Evolutionary conservation across 2,113 vertebrate genomes (phyloP).

Genomic region (Ophiodon elongatus): DNA sequence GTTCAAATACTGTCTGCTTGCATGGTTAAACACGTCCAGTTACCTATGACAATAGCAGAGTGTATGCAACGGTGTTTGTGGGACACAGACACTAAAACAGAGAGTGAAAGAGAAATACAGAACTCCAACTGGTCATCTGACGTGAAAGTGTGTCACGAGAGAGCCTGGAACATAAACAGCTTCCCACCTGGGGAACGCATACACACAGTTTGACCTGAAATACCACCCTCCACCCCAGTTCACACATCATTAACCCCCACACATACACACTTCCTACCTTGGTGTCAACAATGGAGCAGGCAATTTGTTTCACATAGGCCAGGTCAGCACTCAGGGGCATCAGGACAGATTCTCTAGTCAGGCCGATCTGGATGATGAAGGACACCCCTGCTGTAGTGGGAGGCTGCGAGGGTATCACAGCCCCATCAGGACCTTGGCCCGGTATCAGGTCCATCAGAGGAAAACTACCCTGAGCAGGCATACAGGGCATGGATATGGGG

Average conservation of each 20-base stretch:
- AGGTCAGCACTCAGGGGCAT: constrained; percentile 87
- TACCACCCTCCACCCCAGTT: not conserved
- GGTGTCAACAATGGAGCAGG: constrained; percentile 93
- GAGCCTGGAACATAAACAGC: not conserved
- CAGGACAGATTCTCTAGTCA: constrained; percentile 90
- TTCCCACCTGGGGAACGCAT: constrained; percentile 1
- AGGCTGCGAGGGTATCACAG: constrained; percentile 47
- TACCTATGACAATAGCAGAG: not conserved
- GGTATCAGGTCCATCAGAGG: constrained; percentile 64
- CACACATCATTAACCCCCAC: constrained; percentile 29
- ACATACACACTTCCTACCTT: constrained; percentile 83
- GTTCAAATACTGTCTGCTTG: not conserved
- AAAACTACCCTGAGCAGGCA: constrained; percentile 57
- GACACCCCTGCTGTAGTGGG: constrained; percentile 84
- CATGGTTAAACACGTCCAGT: constrained; percentile 8
- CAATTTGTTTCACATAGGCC: constrained; percentile 91
- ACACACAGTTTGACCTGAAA: constrained; percentile 3
- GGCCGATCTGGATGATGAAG: constrained; percentile 93
- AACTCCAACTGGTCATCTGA: not conserved
- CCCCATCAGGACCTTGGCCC: constrained; percentile 64
- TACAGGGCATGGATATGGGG: constrained; percentile 60
- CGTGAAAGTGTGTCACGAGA: not conserved
- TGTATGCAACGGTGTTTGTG: constrained; percentile 6
- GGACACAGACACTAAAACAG: not conserved
- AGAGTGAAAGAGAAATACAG: not conserved